Evolutionary conservation across 2,888 invertebrate species (phyloP).

Genomic region (Pollenia angustigena): DNA sequence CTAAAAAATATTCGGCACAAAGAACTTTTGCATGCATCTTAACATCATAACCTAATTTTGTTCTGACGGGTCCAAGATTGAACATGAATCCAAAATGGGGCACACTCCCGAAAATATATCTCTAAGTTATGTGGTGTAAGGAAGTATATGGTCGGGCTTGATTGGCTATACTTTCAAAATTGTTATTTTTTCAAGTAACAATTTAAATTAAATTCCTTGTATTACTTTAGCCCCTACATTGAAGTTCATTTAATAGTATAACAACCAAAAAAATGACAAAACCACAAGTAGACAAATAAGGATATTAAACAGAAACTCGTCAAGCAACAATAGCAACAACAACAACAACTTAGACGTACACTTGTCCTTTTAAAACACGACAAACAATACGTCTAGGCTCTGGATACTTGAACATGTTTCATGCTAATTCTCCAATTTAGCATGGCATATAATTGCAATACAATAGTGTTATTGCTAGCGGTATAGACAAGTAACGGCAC

Average conservation of each 20-base stretch:
- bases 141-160: too few species aligned
- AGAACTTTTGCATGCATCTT: too few species aligned
- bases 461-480: conserved; percentile 45
- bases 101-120: too few species aligned
- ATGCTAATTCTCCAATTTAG: conserved; percentile 73
- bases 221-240: not conserved
- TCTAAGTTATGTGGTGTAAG: too few species aligned
- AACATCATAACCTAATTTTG: too few species aligned
- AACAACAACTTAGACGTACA: not conserved
- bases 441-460: conserved; percentile 74
- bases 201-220: too few species aligned
- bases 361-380: not conserved
- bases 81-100: too few species aligned
- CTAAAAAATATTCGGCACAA: too few species aligned
- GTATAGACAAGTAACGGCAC: conserved; percentile 7
- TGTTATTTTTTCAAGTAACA: too few species aligned
- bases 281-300: conserved; percentile 69
- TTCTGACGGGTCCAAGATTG: too few species aligned
- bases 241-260: not conserved
- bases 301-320: conserved; percentile 55
- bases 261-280: not conserved
- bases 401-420: conserved; percentile 73
- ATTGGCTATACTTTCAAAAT: too few species aligned
- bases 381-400: conserved; percentile 57
- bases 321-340: conserved; percentile 26